Percentiles rank a stretch among this genome's conserved stretches.
These are phyloP conservation scores for Regulus satrapa DNA, from an alignment of 2,113 vertebrate species.

Conservation along the genomic window DNA sequence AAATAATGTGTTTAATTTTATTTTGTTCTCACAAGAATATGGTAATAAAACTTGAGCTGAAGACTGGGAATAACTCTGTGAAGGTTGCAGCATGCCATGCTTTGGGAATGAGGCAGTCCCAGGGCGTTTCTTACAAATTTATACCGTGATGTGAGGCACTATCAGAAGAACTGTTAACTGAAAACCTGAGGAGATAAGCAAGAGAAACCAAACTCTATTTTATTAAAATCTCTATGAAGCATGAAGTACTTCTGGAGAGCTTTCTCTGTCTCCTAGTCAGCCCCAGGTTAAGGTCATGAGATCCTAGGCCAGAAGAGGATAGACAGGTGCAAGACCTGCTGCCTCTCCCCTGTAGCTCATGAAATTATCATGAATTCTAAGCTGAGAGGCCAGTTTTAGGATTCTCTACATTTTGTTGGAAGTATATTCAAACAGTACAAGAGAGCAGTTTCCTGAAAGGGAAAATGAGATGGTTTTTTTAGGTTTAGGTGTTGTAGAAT, in stretches of 20 bases:
- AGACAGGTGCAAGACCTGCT: neutral
- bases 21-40: neutral
- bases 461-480: neutral
- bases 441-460: neutral
- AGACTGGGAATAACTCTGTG: neutral
- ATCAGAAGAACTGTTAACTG: neutral
- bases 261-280: neutral
- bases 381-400: neutral
- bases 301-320: neutral
- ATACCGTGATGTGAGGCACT: neutral
- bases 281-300: neutral
- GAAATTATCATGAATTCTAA: neutral
- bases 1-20: conserved; percentile 18
- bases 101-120: neutral
- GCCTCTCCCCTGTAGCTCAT: fast-evolving
- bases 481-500: neutral
- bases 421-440: neutral
- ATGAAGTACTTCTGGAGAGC: neutral
- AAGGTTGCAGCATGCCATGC: neutral
- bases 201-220: neutral
- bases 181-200: neutral
- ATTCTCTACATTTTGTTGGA: neutral
- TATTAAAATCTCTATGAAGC: neutral
- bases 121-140: neutral
- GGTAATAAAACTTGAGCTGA: neutral